These are phyloP conservation scores for Parnassius mnemosyne DNA, from an alignment of 2,888 invertebrate genomes.

Conservation along the genomic window DNA sequence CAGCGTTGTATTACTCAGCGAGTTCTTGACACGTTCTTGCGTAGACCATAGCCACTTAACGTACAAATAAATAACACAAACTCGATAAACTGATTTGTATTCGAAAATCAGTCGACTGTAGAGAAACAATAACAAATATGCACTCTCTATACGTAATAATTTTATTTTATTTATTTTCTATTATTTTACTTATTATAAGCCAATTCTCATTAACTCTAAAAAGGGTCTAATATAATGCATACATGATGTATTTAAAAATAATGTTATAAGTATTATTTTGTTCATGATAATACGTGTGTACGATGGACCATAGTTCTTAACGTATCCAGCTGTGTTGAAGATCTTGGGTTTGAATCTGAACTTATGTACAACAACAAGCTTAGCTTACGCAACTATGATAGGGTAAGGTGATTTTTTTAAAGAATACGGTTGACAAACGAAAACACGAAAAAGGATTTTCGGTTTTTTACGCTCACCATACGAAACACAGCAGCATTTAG, in stretches of 20 bases:
- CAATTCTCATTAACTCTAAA: background rate
- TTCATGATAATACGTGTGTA: background rate
- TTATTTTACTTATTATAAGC: background rate
- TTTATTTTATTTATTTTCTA: too few species aligned
- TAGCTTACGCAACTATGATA: too few species aligned
- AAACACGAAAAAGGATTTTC: too few species aligned
- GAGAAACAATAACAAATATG: background rate
- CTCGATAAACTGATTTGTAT: conserved; percentile 10
- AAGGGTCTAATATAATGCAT: too few species aligned
- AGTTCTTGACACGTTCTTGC: conserved; percentile 23
- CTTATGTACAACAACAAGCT: too few species aligned
- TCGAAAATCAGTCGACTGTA: conserved; percentile 5
- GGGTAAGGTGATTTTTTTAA: too few species aligned
- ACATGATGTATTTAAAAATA: background rate
- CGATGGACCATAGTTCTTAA: background rate
- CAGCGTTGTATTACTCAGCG: conserved; percentile 22
- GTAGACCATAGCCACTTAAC: conserved; percentile 17
- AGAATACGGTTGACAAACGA: too few species aligned
- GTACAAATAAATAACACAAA: conserved; percentile 21
- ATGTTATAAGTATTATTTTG: too few species aligned
- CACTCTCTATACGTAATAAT: background rate
- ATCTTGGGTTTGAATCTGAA: too few species aligned
- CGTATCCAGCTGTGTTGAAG: too few species aligned
- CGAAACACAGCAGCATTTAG: too few species aligned
- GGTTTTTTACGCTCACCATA: too few species aligned